These are phyloP conservation scores for Campodea augens DNA, from an alignment of 1,140 invertebrate genomes.

Conservation along the genomic window DNA sequence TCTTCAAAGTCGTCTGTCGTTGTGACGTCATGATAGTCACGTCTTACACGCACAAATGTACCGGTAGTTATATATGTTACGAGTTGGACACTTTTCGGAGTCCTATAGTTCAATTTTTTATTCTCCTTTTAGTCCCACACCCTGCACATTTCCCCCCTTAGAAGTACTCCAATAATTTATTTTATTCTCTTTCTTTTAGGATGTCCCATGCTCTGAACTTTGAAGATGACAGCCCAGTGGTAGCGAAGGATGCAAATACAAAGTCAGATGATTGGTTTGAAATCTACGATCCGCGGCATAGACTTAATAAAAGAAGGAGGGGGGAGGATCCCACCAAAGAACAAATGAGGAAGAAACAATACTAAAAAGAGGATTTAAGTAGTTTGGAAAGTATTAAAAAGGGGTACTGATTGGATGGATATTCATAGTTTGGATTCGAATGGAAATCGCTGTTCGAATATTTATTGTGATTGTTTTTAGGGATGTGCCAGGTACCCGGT, in stretches of 20 bases:
- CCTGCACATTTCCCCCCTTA: not conserved
- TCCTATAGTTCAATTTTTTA: constrained; percentile 10
- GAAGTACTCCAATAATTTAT: not conserved
- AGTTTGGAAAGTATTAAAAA: too few relatives aligned
- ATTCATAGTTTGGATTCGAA: too few relatives aligned
- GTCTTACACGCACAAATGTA: too few relatives aligned
- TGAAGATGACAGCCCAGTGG: constrained; percentile 47
- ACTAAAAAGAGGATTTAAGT: not conserved
- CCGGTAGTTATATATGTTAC: too few relatives aligned
- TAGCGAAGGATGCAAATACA: constrained; percentile 89
- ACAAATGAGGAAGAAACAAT: not conserved
- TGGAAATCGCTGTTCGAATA: too few relatives aligned
- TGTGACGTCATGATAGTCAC: too few relatives aligned
- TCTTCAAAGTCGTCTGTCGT: too few relatives aligned
- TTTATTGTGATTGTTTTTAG: too few relatives aligned
- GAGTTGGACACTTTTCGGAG: too few relatives aligned
- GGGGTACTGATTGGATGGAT: too few relatives aligned
- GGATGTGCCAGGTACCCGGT: too few relatives aligned
- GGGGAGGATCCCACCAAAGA: constrained; percentile 33
- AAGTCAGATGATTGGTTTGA: constrained; percentile 91
- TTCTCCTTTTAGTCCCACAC: constrained; percentile 55
- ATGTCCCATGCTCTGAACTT: constrained; percentile 36
- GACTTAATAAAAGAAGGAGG: constrained; percentile 75
- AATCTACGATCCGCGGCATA: constrained; percentile 87
- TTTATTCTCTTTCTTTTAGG: too few relatives aligned